phyloP scores from a whole-genome alignment of 2,113 vertebrate species.

The Atractosteus spatula region DNA sequence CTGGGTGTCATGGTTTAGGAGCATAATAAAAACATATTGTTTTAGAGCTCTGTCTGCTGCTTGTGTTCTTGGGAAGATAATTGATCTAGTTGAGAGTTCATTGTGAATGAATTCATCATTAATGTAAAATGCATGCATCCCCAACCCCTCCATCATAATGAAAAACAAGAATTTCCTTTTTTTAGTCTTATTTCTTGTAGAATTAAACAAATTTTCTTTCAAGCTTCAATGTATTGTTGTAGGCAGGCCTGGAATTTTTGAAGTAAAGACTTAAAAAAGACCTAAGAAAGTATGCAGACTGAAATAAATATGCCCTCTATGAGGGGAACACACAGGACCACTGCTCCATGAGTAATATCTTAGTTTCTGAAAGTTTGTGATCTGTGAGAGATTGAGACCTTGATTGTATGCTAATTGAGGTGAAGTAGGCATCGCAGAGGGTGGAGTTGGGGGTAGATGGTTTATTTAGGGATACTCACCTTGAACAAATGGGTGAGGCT shows the following conservation, averaged over 20 bases:
- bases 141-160: background rate
- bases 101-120: background rate
- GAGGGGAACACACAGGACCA: background rate
- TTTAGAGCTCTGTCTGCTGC: background rate
- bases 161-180: background rate
- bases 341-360: background rate
- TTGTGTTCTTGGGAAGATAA: background rate
- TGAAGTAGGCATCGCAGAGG: too few relatives aligned
- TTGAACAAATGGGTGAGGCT: too few relatives aligned
- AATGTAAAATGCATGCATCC: background rate
- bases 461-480: too few relatives aligned
- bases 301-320: too few relatives aligned
- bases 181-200: background rate
- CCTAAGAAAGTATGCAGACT: too few relatives aligned
- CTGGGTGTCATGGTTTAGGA: too few relatives aligned
- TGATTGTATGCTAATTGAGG: too few relatives aligned
- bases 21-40: background rate
- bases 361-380: background rate
- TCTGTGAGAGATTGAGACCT: too few relatives aligned
- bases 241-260: background rate
- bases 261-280: too few relatives aligned
- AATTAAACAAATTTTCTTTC: background rate
- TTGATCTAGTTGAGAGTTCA: background rate
- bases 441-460: too few relatives aligned
- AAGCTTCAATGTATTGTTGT: background rate